phyloP scores from a whole-genome alignment of 2,797 vertebrate genomes.

The Crypturellus tataupa region DNA sequence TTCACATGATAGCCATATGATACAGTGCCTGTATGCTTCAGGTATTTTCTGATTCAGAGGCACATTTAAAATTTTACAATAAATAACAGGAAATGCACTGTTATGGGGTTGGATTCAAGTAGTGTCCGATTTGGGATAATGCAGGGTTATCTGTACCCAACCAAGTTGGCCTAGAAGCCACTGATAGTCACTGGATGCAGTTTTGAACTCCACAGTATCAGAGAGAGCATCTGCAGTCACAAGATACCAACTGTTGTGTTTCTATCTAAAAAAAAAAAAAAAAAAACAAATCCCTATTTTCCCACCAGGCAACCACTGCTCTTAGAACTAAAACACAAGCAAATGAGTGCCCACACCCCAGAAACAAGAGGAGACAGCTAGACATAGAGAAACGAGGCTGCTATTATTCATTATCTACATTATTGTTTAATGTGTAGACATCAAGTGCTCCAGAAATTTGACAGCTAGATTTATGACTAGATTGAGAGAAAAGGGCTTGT shows the following conservation, averaged over 20 bases:
- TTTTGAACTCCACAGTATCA: background rate
- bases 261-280: background rate
- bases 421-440: background rate
- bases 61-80: background rate
- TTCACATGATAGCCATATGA: background rate
- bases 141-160: background rate
- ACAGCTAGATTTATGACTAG: background rate
- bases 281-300: background rate
- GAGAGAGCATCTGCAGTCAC: background rate
- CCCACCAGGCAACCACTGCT: background rate
- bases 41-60: background rate
- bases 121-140: background rate
- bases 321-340: background rate
- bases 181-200: background rate
- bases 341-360: background rate
- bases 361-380: background rate
- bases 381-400: background rate
- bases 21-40: background rate
- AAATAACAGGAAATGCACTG: background rate
- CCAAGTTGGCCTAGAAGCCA: background rate
- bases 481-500: background rate
- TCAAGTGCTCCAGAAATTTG: background rate
- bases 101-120: background rate
- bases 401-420: background rate
- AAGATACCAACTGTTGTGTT: background rate